Conservation (phyloP, 2,888 invertebrate genomes). For the Ischnus inquisitorius region DNA sequence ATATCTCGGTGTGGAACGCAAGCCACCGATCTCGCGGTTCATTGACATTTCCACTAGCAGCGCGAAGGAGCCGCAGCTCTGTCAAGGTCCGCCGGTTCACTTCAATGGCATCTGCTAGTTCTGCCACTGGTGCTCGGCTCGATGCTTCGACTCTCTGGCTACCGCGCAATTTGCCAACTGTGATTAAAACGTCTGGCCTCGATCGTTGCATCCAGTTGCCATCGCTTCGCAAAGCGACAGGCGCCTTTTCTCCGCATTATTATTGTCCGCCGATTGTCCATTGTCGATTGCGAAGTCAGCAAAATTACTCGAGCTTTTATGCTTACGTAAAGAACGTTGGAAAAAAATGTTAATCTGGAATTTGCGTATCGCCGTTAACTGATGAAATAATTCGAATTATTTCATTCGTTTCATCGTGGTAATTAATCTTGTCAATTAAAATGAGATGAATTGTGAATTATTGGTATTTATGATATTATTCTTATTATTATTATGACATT, state of each 20-base stretch:
- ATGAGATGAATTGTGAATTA: too few relatives aligned
- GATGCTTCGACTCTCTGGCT: constrained; percentile 66
- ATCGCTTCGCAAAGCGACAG: constrained; percentile 40
- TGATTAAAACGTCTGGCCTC: constrained; percentile 78
- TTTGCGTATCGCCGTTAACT: background rate
- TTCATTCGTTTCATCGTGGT: too few relatives aligned
- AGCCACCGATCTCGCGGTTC: constrained; percentile 73
- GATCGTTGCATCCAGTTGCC: constrained; percentile 70
- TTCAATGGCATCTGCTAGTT: constrained; percentile 75
- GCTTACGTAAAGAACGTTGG: background rate
- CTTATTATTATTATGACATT: too few relatives aligned
- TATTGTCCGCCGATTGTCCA: constrained; percentile 20
- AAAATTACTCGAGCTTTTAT: background rate
- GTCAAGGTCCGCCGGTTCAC: constrained; percentile 82
- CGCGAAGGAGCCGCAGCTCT: constrained; percentile 70
- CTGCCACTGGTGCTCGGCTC: constrained; percentile 51
- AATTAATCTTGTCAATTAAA: too few relatives aligned
- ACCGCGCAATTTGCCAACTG: constrained; percentile 80
- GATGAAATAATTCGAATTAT: background rate
- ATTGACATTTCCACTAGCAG: constrained; percentile 77
- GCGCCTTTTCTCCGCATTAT: constrained; percentile 36
- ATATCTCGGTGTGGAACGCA: constrained; percentile 13
- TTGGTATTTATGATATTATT: too few relatives aligned
- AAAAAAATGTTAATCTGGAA: background rate
- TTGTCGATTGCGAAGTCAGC: constrained; percentile 1